Conservation (phyloP, 2,113 vertebrate species). For the Octodon degus region DNA sequence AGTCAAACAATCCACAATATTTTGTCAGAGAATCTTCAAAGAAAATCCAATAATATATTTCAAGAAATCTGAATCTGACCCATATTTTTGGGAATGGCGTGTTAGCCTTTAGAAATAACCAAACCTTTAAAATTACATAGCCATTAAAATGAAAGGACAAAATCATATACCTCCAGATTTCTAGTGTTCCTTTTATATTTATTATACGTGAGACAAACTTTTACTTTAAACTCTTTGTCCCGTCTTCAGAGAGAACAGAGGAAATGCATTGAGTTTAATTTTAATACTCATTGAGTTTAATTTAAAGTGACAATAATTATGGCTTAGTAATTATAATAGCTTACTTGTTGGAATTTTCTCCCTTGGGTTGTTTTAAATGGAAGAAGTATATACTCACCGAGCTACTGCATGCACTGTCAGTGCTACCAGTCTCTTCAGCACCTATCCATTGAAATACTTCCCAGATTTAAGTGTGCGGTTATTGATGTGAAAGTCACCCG, state of each 20-base stretch:
- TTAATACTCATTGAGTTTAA: too few species aligned
- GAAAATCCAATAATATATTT: not conserved
- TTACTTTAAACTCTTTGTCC: not conserved
- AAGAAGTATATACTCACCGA: not conserved
- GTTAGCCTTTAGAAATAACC: not conserved
- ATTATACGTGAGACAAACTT: not conserved
- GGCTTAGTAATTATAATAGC: not conserved
- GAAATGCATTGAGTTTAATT: slow-evolving; percentile 26
- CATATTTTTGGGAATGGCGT: not conserved
- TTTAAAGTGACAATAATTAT: slow-evolving; percentile 60
- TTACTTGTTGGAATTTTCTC: slow-evolving; percentile 30
- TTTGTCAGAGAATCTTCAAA: not conserved
- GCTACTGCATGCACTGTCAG: not conserved
- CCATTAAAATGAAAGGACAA: not conserved
- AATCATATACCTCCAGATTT: not conserved
- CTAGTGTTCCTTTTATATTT: not conserved
- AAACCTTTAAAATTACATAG: not conserved
- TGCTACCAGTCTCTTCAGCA: not conserved
- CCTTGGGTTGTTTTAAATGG: slow-evolving; percentile 23
- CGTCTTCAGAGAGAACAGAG: slow-evolving; percentile 42
- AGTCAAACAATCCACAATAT: not conserved
- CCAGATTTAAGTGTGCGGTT: not conserved
- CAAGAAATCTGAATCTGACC: not conserved
- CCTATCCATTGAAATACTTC: slow-evolving; percentile 5
- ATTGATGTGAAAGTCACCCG: not conserved